A percentile compares a stretch with the other conserved stretches of the same genome.
phyloP scores from a whole-genome alignment of 1,140 invertebrate genomes.

The Solenopsis invicta region DNA sequence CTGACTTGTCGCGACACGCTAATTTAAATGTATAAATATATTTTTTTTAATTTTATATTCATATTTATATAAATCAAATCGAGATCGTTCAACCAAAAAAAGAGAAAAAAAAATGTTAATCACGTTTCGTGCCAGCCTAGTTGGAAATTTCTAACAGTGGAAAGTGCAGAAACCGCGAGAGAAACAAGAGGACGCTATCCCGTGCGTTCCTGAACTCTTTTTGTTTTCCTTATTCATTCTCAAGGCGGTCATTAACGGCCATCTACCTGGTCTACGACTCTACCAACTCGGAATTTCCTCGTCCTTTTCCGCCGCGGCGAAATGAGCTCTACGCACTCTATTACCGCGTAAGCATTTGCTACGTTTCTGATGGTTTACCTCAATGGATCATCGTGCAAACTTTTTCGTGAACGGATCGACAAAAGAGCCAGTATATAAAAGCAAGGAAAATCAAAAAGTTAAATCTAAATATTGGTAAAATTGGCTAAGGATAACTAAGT shows the following conservation, averaged over 20 bases:
- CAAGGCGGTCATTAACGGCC: conserved; percentile 43
- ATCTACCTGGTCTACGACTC: conserved; percentile 37
- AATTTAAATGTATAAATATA: not conserved
- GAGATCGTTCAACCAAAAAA: not conserved
- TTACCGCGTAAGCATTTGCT: not conserved
- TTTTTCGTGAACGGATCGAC: not conserved
- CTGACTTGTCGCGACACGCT: not conserved
- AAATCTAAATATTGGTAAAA: too few species aligned
- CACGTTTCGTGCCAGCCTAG: not conserved
- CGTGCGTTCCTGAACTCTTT: conserved; percentile 1
- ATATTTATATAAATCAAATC: not conserved
- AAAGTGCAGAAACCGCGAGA: conserved; percentile 12
- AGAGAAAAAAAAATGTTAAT: not conserved
- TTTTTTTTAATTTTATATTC: not conserved
- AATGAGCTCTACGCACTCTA: conserved; percentile 8
- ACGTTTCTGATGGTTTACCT: not conserved
- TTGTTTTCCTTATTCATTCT: conserved; percentile 43
- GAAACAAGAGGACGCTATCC: conserved; percentile 34
- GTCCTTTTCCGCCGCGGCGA: conserved; percentile 24
- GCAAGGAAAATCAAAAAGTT: not conserved
- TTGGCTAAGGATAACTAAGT: too few species aligned
- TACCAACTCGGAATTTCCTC: conserved; percentile 36
- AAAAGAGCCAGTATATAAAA: not conserved
- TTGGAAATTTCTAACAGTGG: conserved; percentile 4
- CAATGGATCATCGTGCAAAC: not conserved